Evolutionary conservation across 2,888 invertebrate species (phyloP).

Genomic region (Phoenoteleia sp.): DNA sequence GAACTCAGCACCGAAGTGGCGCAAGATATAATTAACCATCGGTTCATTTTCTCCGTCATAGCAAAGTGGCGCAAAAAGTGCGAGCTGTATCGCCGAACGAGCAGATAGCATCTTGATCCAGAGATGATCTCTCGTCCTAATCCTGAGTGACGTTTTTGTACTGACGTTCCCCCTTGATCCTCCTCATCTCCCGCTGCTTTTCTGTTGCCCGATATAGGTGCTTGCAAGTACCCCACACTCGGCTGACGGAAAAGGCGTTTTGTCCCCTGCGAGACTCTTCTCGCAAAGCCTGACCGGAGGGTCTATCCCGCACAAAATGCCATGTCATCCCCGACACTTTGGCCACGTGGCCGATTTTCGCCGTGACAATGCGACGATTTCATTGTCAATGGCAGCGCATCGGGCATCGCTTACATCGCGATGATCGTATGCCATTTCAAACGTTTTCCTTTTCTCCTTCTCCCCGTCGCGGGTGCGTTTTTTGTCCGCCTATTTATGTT

Average conservation of each 20-base stretch:
- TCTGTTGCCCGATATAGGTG: constrained; percentile 53
- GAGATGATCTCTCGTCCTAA: constrained; percentile 77
- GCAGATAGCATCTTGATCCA: constrained; percentile 76
- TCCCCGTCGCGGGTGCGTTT: background rate
- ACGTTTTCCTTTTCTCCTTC: constrained; percentile 23
- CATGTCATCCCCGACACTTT: constrained; percentile 66
- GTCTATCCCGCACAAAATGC: constrained; percentile 66
- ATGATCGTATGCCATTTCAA: constrained; percentile 47
- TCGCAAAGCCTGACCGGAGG: constrained; percentile 74
- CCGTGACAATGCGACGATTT: constrained; percentile 79
- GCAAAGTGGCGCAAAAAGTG: constrained; percentile 27
- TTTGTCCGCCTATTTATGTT: constrained; percentile 53
- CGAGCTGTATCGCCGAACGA: background rate
- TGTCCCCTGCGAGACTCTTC: constrained; percentile 72
- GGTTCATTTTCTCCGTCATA: constrained; percentile 43
- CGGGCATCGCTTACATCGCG: constrained; percentile 73
- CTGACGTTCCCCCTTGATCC: constrained; percentile 76
- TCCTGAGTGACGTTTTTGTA: constrained; percentile 85
- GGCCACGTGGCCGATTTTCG: constrained; percentile 83
- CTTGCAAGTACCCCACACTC: constrained; percentile 47
- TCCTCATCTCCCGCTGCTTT: constrained; percentile 69
- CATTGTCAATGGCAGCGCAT: constrained; percentile 81
- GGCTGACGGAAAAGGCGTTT: constrained; percentile 71
- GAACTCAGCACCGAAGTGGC: constrained; percentile 31
- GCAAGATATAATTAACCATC: constrained; percentile 47